Evolutionary conservation across 2,888 invertebrate species (phyloP).

Genomic region (Megastigmus dorsalis): DNA sequence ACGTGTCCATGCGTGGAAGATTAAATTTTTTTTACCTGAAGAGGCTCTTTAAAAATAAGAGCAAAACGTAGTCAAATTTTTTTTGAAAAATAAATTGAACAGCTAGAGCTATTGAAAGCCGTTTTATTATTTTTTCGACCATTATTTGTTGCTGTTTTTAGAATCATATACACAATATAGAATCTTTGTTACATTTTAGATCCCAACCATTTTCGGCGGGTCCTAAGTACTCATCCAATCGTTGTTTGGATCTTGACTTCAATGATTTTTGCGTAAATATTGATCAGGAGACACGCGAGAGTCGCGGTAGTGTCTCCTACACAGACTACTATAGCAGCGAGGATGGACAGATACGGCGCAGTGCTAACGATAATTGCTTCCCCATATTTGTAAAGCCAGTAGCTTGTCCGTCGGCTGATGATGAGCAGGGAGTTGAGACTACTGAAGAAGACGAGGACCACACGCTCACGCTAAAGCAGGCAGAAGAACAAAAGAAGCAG

Average conservation of each 20-base stretch:
- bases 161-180: too few species aligned
- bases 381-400: conserved; percentile 47
- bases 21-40: too few species aligned
- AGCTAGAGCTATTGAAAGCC: too few species aligned
- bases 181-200: conserved; percentile 56
- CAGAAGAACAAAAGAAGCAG: conserved; percentile 70
- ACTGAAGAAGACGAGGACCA: conserved; percentile 71
- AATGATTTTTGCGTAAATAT: conserved; percentile 69
- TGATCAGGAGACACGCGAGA: conserved; percentile 68
- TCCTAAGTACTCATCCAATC: conserved; percentile 77
- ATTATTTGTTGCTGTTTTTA: too few species aligned
- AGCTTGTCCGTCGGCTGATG: conserved; percentile 42
- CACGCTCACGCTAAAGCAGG: conserved; percentile 69
- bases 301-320: conserved; percentile 72
- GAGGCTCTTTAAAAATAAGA: neutral
- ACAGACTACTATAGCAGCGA: conserved; percentile 73
- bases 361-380: conserved; percentile 56
- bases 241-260: conserved; percentile 77
- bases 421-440: conserved; percentile 60
- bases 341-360: conserved; percentile 70
- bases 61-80: neutral
- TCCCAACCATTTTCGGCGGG: conserved; percentile 67
- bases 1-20: too few species aligned
- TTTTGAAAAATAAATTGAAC: too few species aligned
- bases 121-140: too few species aligned